A percentile compares a stretch with the other conserved stretches of the same genome.
Evolutionary conservation across 2,888 invertebrate species (phyloP).

Genomic region (Urechis unicinctus): DNA sequence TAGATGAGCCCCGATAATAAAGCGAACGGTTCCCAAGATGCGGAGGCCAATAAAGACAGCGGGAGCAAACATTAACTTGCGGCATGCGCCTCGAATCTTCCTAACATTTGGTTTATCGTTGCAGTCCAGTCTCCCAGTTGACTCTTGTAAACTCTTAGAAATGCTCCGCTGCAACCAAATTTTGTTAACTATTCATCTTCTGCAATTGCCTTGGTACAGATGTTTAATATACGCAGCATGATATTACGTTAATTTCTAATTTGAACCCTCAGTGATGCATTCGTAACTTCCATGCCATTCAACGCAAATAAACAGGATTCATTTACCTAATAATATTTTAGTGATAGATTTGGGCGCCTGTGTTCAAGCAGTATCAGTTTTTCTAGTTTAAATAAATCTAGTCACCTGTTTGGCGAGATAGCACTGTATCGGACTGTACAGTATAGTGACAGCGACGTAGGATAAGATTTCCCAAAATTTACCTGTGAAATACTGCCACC

Average conservation of each 20-base stretch:
- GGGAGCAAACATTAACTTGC: constrained; percentile 36
- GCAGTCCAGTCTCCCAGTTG: not conserved
- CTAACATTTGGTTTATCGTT: not conserved
- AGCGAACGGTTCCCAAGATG: constrained; percentile 38
- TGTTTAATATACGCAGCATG: not conserved
- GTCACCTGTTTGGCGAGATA: constrained; percentile 26
- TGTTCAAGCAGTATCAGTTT: no score
- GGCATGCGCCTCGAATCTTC: constrained; percentile 22
- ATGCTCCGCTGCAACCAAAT: no score
- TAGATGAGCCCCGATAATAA: constrained; percentile 26
- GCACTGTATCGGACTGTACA: constrained; percentile 26
- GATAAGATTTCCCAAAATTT: constrained; percentile 35
- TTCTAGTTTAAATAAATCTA: no score
- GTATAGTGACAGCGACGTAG: constrained; percentile 24
- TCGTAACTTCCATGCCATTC: no score
- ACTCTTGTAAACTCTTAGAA: no score
- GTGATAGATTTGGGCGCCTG: no score
- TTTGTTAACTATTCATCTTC: no score
- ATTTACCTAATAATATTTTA: no score
- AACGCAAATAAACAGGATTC: no score
- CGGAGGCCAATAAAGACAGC: constrained; percentile 33
- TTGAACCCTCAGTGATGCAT: not conserved
- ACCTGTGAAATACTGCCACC: constrained; percentile 36
- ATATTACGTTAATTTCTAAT: not conserved
- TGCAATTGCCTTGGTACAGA: no score